Evolutionary conservation across 2,797 vertebrate species (phyloP).

Genomic region (Poeciliopsis paucimaculata): DNA sequence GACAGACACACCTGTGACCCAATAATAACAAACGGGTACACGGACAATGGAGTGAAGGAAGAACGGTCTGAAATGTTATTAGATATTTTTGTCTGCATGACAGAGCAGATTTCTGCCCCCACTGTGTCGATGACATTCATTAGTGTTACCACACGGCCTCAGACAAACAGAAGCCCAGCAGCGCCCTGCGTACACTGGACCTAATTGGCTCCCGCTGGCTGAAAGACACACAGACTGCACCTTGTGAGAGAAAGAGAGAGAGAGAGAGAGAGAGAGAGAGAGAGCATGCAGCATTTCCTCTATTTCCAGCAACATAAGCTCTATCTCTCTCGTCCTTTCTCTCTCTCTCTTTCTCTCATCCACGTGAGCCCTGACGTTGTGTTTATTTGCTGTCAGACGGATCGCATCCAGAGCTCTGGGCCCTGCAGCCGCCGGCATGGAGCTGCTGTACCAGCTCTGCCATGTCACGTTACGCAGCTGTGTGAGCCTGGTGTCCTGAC

Average conservation of each 20-base stretch:
- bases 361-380: conserved; percentile 56
- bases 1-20: background rate
- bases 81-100: background rate
- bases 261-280: background rate
- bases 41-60: background rate
- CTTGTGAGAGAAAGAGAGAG: conserved; percentile 10
- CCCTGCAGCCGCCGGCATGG: conserved; percentile 45
- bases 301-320: conserved; percentile 36
- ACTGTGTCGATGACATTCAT: background rate
- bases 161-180: background rate
- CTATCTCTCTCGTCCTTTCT: conserved; percentile 7
- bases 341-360: conserved; percentile 16
- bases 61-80: background rate
- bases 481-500: background rate
- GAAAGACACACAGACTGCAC: conserved; percentile 16
- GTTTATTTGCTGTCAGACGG: conserved; percentile 61
- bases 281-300: conserved; percentile 4
- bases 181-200: background rate
- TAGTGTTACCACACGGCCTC: conserved; percentile 4
- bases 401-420: conserved; percentile 41
- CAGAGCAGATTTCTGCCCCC: background rate
- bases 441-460: conserved; percentile 42
- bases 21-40: background rate
- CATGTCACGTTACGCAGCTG: conserved; percentile 50
- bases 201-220: conserved; percentile 14